Conservation (phyloP, 2,113 vertebrate genomes). For the Bufo gargarizans region DNA sequence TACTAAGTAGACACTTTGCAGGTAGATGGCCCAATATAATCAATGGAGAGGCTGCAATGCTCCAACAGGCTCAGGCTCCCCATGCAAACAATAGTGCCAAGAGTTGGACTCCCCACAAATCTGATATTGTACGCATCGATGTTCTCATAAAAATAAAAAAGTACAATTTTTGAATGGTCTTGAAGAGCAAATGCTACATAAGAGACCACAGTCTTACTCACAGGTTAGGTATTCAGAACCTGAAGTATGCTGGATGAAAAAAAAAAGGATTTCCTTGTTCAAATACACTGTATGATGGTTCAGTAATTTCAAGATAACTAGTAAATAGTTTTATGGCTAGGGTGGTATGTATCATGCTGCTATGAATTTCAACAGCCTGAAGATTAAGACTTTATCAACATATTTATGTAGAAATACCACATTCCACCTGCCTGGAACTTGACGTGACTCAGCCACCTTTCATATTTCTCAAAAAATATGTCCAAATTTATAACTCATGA, state of each 20-base stretch:
- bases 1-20: too few species aligned
- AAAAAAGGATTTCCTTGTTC: conserved; percentile 17
- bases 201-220: neutral
- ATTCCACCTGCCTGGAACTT: conserved; percentile 44
- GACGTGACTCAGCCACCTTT: conserved; percentile 40
- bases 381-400: conserved; percentile 13
- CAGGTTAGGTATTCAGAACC: neutral
- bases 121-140: too few species aligned
- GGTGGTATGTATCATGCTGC: conserved; percentile 2
- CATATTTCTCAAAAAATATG: conserved; percentile 32
- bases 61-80: too few species aligned
- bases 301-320: neutral
- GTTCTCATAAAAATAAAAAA: neutral
- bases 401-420: conserved; percentile 16
- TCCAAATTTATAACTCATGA: neutral
- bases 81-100: too few species aligned
- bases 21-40: too few species aligned
- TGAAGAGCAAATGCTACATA: neutral
- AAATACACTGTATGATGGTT: conserved; percentile 20
- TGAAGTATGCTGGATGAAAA: neutral
- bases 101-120: too few species aligned
- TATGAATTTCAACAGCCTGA: conserved; percentile 32
- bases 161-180: neutral
- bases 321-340: conserved; percentile 5
- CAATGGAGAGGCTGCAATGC: too few species aligned